Percentiles rank a stretch among this genome's conserved stretches.
phyloP scores from a whole-genome alignment of 2,113 vertebrate genomes.

The Sinosuthora webbiana region DNA sequence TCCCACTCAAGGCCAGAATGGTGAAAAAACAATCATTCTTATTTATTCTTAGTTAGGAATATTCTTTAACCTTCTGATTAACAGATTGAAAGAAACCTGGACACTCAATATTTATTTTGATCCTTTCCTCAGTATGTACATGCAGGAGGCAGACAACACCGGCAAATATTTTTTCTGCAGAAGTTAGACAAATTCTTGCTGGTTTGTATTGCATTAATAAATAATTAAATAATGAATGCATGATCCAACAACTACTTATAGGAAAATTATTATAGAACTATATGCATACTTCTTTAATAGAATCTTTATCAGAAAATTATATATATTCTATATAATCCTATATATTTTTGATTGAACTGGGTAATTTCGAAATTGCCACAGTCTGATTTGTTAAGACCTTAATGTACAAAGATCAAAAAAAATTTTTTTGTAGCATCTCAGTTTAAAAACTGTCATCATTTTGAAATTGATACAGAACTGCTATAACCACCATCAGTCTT shows the following conservation, averaged over 20 bases:
- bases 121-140: not conserved
- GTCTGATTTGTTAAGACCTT: not conserved
- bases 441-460: not conserved
- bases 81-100: not conserved
- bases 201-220: not conserved
- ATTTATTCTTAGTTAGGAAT: not conserved
- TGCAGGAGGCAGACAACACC: not conserved
- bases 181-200: not conserved
- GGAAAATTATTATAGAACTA: not conserved
- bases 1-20: not conserved
- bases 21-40: not conserved
- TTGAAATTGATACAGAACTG: not conserved
- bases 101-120: not conserved
- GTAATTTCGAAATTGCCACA: not conserved
- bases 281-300: not conserved
- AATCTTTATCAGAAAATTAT: not conserved
- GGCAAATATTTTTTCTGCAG: not conserved
- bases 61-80: not conserved
- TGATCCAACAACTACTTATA: not conserved
- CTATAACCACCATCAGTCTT: not conserved
- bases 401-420: not conserved
- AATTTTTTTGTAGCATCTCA: not conserved
- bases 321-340: not conserved
- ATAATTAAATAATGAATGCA: not conserved
- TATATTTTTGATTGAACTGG: not conserved